Base-by-base conservation (phyloP, 2,797 vertebrate species). In the Hoplostethus atlanticus region DNA sequence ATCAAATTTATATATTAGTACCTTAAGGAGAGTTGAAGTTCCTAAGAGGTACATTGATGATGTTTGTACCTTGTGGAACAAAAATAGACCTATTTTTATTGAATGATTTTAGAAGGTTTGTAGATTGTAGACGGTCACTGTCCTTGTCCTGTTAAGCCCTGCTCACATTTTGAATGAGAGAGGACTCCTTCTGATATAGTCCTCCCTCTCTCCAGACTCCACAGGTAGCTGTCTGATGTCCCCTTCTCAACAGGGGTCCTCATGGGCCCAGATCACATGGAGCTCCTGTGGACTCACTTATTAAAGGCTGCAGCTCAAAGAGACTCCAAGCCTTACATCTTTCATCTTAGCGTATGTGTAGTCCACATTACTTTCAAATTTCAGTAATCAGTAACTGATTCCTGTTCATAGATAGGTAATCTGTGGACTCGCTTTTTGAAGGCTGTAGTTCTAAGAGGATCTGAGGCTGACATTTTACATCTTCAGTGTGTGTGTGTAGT, bases 211-310 rank as follows among this genome's bases (percentile, higher is more conserved):
- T 60, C 34, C 71, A 64, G 73, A 58, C 87, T 56, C 85, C 77
- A 78, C 85, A 88, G 83, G 79, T 90, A 68, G 64, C 80, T 63
- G 64, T 87, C 76, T 90, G 91, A 87, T 88, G 81, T 84, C 65
- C 86, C 61, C 69, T 17, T 53, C 88, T 76, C 84, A 42, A 13
- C 73, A 48, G 81, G 76, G 42, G 65, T 74, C 80, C 83, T 87
- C 12, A 28, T 52, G 76, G 76, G 70, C 61, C 66, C 64, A 71
- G 82, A 87, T 89, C 81, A 85, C 83, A 87, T 60, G 53, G 38
- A 60, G 61, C 80, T 85, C 74, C 76, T 50, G 78, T 69, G 69
- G 84, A 87, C 82, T 82, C 64, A 58, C 71, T 80, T 84, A 88
- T 91, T 83, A 88, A 85, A 90, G 81, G 71, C 81, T 74, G 64